A percentile compares a stretch with the other conserved stretches of the same genome.
phyloP scores from a whole-genome alignment of 2,888 invertebrate species.

The Agrochola lota region DNA sequence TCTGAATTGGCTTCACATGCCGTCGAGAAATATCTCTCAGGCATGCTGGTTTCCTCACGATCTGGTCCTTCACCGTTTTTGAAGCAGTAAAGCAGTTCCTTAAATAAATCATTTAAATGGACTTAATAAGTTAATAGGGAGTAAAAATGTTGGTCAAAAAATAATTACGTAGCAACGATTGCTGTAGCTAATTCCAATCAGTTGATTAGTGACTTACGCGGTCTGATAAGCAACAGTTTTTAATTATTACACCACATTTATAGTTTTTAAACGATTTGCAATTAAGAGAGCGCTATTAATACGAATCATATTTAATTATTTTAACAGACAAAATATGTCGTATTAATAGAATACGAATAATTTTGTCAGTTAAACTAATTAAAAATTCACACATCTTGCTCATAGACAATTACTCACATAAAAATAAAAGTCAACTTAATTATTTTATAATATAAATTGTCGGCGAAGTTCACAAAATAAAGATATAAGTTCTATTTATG shows the following conservation, averaged over 20 bases:
- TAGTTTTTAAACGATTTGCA: constrained; percentile 22
- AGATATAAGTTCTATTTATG: constrained; percentile 54
- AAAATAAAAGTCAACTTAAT: constrained; percentile 49
- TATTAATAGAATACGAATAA: neutral
- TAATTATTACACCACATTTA: constrained; percentile 48
- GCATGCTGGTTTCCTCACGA: too few species aligned
- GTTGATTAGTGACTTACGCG: constrained; percentile 58
- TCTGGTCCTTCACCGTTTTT: too few species aligned
- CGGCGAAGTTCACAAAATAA: constrained; percentile 52
- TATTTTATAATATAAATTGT: constrained; percentile 36
- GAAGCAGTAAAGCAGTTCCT: neutral
- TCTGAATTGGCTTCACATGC: too few species aligned
- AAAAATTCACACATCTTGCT: constrained; percentile 7
- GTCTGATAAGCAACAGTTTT: constrained; percentile 54
- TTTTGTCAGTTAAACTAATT: constrained; percentile 24
- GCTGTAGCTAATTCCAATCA: constrained; percentile 53
- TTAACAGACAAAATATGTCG: too few species aligned
- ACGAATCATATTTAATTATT: neutral
- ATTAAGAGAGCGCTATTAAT: constrained; percentile 9
- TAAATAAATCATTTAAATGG: neutral
- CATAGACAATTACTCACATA: constrained; percentile 19
- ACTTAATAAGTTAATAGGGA: neutral
- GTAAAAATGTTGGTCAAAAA: constrained; percentile 24
- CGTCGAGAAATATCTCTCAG: too few species aligned
- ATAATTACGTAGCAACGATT: constrained; percentile 51